A percentile compares a stretch with the other conserved stretches of the same genome.
phyloP scores from a whole-genome alignment of 2,797 vertebrate genomes.

The Syngnathus rostellatus region DNA sequence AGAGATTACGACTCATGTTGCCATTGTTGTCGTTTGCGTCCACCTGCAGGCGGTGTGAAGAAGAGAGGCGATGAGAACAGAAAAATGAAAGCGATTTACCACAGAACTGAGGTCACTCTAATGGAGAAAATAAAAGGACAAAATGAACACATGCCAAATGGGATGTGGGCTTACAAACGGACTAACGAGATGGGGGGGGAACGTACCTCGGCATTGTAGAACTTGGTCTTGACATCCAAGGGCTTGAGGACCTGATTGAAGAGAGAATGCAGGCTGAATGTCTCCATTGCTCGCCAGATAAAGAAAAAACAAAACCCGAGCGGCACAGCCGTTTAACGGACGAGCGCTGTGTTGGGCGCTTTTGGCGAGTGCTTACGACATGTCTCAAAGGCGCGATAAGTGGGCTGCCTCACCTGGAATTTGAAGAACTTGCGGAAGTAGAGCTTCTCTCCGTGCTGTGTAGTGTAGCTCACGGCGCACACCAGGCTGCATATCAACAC shows the following conservation, averaged over 20 bases:
- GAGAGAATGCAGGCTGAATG: constrained; percentile 72
- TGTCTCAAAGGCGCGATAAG: constrained; percentile 37
- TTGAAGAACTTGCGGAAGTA: constrained; percentile 99
- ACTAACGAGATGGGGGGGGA: constrained; percentile 15
- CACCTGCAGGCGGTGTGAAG: neutral
- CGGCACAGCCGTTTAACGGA: neutral
- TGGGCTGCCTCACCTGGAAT: constrained; percentile 82
- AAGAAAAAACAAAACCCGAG: neutral
- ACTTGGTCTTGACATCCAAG: constrained; percentile 97
- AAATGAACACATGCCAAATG: constrained; percentile 89
- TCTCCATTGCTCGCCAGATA: neutral
- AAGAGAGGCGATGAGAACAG: constrained; percentile 74
- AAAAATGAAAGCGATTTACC: constrained; percentile 86
- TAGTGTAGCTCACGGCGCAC: constrained; percentile 97
- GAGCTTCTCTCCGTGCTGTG: constrained; percentile 91
- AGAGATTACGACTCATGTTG: neutral
- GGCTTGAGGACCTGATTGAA: constrained; percentile 94
- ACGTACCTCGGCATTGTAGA: constrained; percentile 97
- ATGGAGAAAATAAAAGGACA: constrained; percentile 94
- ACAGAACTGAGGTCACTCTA: constrained; percentile 99
- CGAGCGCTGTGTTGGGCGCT: constrained; percentile 30
- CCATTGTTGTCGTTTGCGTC: constrained; percentile 1
- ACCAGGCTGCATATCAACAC: constrained; percentile 74
- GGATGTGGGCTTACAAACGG: constrained; percentile 52
- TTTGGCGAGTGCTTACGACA: constrained; percentile 46